phyloP scores from a whole-genome alignment of 2,888 invertebrate genomes.

The Dolichomitus sp. region DNA sequence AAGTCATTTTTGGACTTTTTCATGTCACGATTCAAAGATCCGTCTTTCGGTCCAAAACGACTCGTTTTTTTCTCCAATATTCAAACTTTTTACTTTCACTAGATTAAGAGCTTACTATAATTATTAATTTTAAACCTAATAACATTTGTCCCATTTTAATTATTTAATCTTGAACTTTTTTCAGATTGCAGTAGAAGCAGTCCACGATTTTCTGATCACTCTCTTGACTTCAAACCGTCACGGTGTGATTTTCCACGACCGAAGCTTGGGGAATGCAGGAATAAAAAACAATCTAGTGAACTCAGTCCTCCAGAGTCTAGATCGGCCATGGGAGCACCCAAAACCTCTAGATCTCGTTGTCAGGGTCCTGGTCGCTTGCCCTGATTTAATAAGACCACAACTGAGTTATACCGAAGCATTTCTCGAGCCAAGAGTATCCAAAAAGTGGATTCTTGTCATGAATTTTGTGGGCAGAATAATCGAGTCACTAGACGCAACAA shows the following conservation, averaged over 20 bases:
- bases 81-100: too few relatives aligned
- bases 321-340: slow-evolving; percentile 91
- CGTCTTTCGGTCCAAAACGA: too few relatives aligned
- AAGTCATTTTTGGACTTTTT: too few relatives aligned
- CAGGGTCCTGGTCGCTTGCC: slow-evolving; percentile 90
- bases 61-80: too few relatives aligned
- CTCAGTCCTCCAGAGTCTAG: slow-evolving; percentile 89
- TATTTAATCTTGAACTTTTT: slow-evolving; percentile 38
- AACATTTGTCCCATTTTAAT: background rate
- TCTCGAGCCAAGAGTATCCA: slow-evolving; percentile 87
- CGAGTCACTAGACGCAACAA: slow-evolving; percentile 75
- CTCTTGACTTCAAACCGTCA: slow-evolving; percentile 92
- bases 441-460: slow-evolving; percentile 81
- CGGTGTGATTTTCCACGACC: slow-evolving; percentile 93
- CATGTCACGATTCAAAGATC: too few relatives aligned
- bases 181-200: slow-evolving; percentile 87
- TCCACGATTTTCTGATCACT: slow-evolving; percentile 91
- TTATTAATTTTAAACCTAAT: background rate
- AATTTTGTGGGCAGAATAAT: slow-evolving; percentile 81
- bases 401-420: slow-evolving; percentile 88
- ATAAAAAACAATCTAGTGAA: slow-evolving; percentile 89
- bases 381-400: slow-evolving; percentile 90
- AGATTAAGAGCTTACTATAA: too few relatives aligned
- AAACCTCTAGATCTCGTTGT: slow-evolving; percentile 89
- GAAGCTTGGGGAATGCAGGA: slow-evolving; percentile 89